Conservation (phyloP, 53 echinoderm and acorn worm species). For the Zoroaster sp. region DNA sequence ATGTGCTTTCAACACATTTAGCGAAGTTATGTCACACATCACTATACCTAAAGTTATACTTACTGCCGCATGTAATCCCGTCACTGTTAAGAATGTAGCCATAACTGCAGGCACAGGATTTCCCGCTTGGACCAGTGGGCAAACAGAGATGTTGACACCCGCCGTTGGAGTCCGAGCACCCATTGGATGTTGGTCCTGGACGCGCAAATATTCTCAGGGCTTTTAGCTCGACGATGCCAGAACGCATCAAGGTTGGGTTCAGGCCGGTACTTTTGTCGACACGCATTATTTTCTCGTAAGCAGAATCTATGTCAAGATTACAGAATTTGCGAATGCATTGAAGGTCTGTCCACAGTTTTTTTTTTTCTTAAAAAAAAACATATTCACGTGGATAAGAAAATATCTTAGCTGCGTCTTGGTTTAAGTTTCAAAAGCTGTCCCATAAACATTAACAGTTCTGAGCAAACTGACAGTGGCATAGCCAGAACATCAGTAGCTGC, state of each 20-base stretch:
- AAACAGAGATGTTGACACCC: constrained; percentile 74
- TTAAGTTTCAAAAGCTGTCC: no score
- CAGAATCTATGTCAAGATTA: constrained; percentile 17
- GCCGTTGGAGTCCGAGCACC: constrained; percentile 66
- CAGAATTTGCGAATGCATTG: not conserved
- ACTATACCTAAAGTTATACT: not conserved
- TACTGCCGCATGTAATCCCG: constrained; percentile 67
- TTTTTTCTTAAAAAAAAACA: no score
- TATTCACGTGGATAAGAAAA: no score
- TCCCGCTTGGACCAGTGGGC: constrained; percentile 47
- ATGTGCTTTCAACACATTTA: no score
- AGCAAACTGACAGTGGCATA: no score
- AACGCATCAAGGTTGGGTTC: constrained; percentile 34
- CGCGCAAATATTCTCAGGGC: constrained; percentile 41
- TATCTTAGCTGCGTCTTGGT: no score
- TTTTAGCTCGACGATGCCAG: not conserved
- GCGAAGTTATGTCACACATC: no score
- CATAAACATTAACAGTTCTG: no score
- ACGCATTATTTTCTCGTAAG: constrained; percentile 34
- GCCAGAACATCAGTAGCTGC: no score
- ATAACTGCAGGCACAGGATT: constrained; percentile 58
- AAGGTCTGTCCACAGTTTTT: no score
- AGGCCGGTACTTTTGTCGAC: constrained; percentile 60
- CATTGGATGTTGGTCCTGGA: constrained; percentile 35
- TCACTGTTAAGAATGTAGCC: constrained; percentile 66